Evolutionary conservation across 2,113 vertebrate genomes (phyloP).

Genomic region (Entelurus aequoreus): DNA sequence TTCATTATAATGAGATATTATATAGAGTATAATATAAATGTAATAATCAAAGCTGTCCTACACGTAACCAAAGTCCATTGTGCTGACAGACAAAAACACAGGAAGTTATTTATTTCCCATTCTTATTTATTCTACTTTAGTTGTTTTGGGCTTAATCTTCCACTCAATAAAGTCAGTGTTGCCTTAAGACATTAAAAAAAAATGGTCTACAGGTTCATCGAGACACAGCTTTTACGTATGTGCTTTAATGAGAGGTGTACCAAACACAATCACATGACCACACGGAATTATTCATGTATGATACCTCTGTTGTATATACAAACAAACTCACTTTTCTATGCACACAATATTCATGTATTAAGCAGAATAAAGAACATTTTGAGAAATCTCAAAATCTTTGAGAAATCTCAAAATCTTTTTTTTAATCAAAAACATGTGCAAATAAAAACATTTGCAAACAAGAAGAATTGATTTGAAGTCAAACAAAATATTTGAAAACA

Average conservation of each 20-base stretch:
- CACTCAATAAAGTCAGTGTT: slow-evolving; percentile 83
- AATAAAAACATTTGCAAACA: too few relatives aligned
- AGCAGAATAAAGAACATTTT: too few relatives aligned
- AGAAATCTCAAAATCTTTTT: too few relatives aligned
- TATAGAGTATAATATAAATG: not conserved
- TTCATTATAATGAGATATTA: too few relatives aligned
- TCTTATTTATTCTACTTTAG: slow-evolving; percentile 75
- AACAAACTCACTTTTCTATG: too few relatives aligned
- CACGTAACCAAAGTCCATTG: slow-evolving; percentile 35
- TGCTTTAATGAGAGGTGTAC: slow-evolving; percentile 19
- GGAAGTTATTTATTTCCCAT: slow-evolving; percentile 63
- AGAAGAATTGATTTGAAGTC: too few relatives aligned
- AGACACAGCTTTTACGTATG: slow-evolving; percentile 21
- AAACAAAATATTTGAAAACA: too few relatives aligned
- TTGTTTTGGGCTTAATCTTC: slow-evolving; percentile 81
- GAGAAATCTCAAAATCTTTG: too few relatives aligned
- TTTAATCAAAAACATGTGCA: too few relatives aligned
- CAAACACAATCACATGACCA: not conserved
- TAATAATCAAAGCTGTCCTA: not conserved
- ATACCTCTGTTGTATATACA: too few relatives aligned
- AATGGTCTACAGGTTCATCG: slow-evolving; percentile 82
- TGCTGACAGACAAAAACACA: slow-evolving; percentile 73
- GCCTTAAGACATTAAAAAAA: slow-evolving; percentile 74
- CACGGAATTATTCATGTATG: not conserved
- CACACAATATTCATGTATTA: too few relatives aligned